phyloP scores from a whole-genome alignment of 2,797 vertebrate species.

The Ciconia nigra region DNA sequence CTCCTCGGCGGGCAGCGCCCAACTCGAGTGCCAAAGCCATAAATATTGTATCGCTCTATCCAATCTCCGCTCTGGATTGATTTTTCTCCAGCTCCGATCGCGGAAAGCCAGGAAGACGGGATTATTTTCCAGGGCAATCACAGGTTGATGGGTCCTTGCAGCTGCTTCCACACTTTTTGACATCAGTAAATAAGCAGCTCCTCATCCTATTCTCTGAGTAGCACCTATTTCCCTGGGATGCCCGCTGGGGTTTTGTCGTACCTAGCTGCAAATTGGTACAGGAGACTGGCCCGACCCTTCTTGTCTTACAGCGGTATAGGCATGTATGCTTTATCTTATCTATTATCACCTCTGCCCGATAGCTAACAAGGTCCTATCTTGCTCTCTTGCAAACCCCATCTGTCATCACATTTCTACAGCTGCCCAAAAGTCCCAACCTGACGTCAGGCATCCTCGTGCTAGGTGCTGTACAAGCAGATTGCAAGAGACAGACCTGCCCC shows the following conservation, averaged over 20 bases:
- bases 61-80: slow-evolving; percentile 55
- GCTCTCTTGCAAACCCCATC: background rate
- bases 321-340: slow-evolving; percentile 40
- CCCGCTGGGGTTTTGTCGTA: background rate
- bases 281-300: background rate
- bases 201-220: background rate
- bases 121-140: slow-evolving; percentile 69
- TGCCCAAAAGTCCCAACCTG: background rate
- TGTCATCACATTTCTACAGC: background rate
- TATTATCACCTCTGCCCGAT: slow-evolving; percentile 8
- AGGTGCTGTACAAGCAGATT: background rate
- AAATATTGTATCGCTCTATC: slow-evolving; percentile 53
- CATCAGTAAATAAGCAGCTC: slow-evolving; percentile 34
- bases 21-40: background rate
- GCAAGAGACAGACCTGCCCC: background rate
- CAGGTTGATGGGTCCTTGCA: slow-evolving; percentile 54
- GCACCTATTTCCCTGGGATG: background rate
- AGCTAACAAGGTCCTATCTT: slow-evolving; percentile 8
- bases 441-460: background rate
- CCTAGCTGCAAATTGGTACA: slow-evolving; percentile 22
- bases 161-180: slow-evolving; percentile 46
- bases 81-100: slow-evolving; percentile 44
- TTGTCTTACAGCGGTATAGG: background rate
- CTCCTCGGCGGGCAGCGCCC: background rate
- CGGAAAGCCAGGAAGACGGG: slow-evolving; percentile 2